A percentile compares a stretch with the other conserved stretches of the same genome.
These are phyloP conservation scores for Stigmatopora nigra DNA, from an alignment of 2,113 vertebrate genomes.

Conservation along the genomic window DNA sequence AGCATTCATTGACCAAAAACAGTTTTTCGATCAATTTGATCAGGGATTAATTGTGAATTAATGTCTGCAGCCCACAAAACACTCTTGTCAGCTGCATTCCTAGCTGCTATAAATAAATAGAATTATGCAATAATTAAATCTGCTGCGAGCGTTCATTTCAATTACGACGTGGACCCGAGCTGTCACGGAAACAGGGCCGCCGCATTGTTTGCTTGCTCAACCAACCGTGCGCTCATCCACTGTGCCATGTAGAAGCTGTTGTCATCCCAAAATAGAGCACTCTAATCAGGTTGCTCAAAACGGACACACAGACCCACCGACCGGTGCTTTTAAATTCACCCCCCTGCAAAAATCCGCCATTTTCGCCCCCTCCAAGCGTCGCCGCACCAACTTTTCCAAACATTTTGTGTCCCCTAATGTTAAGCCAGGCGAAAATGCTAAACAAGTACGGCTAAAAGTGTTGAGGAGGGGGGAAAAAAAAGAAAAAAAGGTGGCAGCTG, in stretches of 20 bases:
- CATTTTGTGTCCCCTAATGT: slow-evolving; percentile 43
- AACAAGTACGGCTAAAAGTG: slow-evolving; percentile 51
- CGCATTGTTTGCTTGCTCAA: slow-evolving; percentile 23
- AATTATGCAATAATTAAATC: slow-evolving; percentile 15
- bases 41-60: no score
- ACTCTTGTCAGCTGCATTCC: not conserved
- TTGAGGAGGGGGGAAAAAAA: slow-evolving; percentile 33
- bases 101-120: slow-evolving; percentile 1
- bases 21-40: no score
- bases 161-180: slow-evolving; percentile 3
- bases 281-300: slow-evolving; percentile 40
- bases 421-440: slow-evolving; percentile 50
- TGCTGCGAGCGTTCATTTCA: slow-evolving; percentile 5
- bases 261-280: slow-evolving; percentile 35
- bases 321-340: slow-evolving; percentile 28
- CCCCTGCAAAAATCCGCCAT: slow-evolving; percentile 9
- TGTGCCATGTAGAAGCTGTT: slow-evolving; percentile 30
- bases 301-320: no score
- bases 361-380: slow-evolving; percentile 25
- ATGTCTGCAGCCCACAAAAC: not conserved
- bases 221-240: slow-evolving; percentile 23
- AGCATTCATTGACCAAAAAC: no score
- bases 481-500: slow-evolving; percentile 44
- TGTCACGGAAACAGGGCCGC: slow-evolving; percentile 9
- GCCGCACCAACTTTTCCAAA: slow-evolving; percentile 29